These are phyloP conservation scores for Eupithecia dodoneata DNA, from an alignment of 2,888 invertebrate genomes.

Conservation along the genomic window DNA sequence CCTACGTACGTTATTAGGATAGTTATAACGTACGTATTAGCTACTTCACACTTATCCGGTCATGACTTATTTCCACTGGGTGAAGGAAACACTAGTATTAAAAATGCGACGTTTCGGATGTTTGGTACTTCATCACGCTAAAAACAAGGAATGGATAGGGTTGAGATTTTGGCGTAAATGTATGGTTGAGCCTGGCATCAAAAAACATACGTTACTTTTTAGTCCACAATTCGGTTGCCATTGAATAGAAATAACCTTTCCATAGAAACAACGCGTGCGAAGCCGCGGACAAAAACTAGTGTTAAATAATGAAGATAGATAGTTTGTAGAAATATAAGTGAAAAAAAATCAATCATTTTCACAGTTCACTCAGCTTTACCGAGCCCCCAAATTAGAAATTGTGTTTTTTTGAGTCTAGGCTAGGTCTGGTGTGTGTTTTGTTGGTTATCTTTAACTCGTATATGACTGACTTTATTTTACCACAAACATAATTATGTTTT, in stretches of 20 bases:
- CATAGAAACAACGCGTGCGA: too few species aligned
- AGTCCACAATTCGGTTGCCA: too few species aligned
- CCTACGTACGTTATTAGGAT: not conserved
- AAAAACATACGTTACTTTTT: too few species aligned
- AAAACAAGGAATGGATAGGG: too few species aligned
- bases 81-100: too few species aligned
- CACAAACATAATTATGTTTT: conserved; percentile 1
- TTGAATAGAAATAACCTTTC: too few species aligned
- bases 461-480: not conserved
- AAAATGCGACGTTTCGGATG: too few species aligned
- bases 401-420: not conserved
- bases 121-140: too few species aligned
- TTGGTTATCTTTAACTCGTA: not conserved
- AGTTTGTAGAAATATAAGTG: not conserved
- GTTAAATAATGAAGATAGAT: not conserved
- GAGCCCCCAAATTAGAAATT: not conserved
- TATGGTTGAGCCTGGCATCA: too few species aligned
- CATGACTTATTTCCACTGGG: too few species aligned
- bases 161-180: too few species aligned
- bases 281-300: too few species aligned
- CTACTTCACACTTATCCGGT: not conserved
- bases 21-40: not conserved
- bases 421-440: not conserved
- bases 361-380: not conserved
- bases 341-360: not conserved